Conservation (phyloP, 2,113 vertebrate species). For the Ondatra zibethicus region DNA sequence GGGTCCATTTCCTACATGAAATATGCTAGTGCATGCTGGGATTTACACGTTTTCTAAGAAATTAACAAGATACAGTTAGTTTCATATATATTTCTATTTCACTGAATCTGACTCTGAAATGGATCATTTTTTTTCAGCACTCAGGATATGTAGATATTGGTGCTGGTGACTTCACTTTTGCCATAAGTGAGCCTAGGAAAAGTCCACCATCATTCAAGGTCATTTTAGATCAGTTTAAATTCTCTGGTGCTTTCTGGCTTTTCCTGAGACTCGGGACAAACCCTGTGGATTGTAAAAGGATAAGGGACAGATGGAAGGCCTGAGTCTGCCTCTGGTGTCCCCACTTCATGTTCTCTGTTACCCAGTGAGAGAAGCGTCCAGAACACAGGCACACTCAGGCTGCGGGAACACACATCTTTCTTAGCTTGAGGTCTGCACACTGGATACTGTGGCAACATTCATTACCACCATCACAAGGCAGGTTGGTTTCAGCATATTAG, state of each 20-base stretch:
- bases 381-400: neutral
- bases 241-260: neutral
- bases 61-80: neutral
- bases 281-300: neutral
- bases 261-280: neutral
- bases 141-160: neutral
- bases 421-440: neutral
- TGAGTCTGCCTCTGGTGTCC: neutral
- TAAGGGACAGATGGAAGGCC: too few relatives aligned
- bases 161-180: neutral
- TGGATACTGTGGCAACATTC: conserved; percentile 49
- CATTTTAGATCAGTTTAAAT: neutral
- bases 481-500: conserved; percentile 64
- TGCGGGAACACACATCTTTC: neutral
- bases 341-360: neutral
- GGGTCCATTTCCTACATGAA: neutral
- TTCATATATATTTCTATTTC: neutral
- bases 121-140: neutral
- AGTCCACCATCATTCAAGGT: neutral
- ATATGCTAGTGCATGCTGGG: neutral
- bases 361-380: neutral
- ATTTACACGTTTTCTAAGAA: neutral
- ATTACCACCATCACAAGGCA: conserved; percentile 57
- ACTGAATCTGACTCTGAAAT: neutral
- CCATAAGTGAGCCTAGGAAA: neutral